Conservation (phyloP, 2,888 invertebrate genomes). For the Metacarcinus magister region DNA sequence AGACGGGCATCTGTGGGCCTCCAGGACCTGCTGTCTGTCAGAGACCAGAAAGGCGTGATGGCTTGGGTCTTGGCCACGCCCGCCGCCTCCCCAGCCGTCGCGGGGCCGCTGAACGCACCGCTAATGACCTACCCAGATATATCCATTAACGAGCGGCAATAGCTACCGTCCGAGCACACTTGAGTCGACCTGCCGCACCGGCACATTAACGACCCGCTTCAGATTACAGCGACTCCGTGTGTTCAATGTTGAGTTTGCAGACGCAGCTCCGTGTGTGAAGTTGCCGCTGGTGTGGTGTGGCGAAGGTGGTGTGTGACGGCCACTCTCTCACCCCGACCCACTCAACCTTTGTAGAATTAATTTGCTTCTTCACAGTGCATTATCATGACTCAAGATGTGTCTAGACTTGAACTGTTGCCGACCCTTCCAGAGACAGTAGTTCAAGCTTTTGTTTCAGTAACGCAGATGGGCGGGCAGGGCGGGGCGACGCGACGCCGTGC, state of each 20-base stretch:
- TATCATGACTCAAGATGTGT: conserved; percentile 59
- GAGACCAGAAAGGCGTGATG: conserved; percentile 26
- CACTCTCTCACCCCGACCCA: conserved; percentile 10
- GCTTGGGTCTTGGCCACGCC: conserved; percentile 17
- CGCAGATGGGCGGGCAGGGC: background rate
- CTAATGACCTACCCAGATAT: conserved; percentile 59
- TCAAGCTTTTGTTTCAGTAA: background rate
- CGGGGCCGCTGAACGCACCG: background rate
- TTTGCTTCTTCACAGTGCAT: conserved; percentile 59
- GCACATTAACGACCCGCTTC: conserved; percentile 63
- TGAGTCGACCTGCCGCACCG: conserved; percentile 56
- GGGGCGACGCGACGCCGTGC: background rate
- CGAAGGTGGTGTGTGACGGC: too few relatives aligned
- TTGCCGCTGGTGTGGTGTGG: conserved; percentile 8
- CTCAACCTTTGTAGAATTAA: conserved; percentile 46
- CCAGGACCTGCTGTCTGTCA: conserved; percentile 38
- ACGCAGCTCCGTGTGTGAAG: conserved; percentile 22
- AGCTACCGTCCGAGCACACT: conserved; percentile 69
- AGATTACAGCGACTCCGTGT: conserved; percentile 62
- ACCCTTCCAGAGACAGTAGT: background rate
- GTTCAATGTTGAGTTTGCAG: conserved; percentile 56
- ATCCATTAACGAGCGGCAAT: conserved; percentile 65
- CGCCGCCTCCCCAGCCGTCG: background rate
- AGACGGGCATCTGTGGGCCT: background rate
- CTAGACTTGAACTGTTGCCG: conserved; percentile 51